These are phyloP conservation scores for Syngnathus scovelli DNA, from an alignment of 2,113 vertebrate genomes.

Conservation along the genomic window DNA sequence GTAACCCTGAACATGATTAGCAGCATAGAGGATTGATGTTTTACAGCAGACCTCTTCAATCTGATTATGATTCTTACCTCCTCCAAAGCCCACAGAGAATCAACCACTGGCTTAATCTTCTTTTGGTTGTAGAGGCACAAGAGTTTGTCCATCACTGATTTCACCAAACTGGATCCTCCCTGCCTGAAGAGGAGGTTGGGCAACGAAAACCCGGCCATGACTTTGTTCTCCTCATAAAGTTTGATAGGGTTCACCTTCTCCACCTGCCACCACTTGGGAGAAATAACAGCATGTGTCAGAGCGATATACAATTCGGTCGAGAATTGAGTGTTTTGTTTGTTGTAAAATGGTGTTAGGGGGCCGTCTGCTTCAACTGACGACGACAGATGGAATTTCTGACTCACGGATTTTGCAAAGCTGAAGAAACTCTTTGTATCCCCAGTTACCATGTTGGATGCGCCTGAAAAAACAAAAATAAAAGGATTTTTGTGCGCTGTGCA, in stretches of 20 bases:
- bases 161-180: conserved; percentile 78
- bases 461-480: conserved; percentile 73
- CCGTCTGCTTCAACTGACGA: conserved; percentile 32
- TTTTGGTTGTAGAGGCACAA: conserved; percentile 80
- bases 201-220: conserved; percentile 94
- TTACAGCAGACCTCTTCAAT: conserved; percentile 4
- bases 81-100: conserved; percentile 96
- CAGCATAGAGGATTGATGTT: neutral
- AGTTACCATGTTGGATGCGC: conserved; percentile 98
- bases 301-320: conserved; percentile 15
- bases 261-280: conserved; percentile 95
- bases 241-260: conserved; percentile 99
- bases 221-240: conserved; percentile 97
- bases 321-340: conserved; percentile 6
- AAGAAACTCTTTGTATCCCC: conserved; percentile 99
- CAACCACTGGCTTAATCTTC: conserved; percentile 93
- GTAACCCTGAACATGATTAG: neutral
- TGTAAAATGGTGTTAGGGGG: conserved; percentile 24
- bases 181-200: conserved; percentile 96
- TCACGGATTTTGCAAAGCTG: conserved; percentile 99
- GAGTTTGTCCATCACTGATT: conserved; percentile 83
- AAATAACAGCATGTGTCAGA: conserved; percentile 11
- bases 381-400: conserved; percentile 58
- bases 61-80: conserved; percentile 77
- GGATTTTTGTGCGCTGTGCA: conserved; percentile 30